Percentiles rank a stretch among this genome's conserved stretches.
Evolutionary conservation across 2,888 invertebrate species (phyloP).

Genomic region (Piscicola geometra): DNA sequence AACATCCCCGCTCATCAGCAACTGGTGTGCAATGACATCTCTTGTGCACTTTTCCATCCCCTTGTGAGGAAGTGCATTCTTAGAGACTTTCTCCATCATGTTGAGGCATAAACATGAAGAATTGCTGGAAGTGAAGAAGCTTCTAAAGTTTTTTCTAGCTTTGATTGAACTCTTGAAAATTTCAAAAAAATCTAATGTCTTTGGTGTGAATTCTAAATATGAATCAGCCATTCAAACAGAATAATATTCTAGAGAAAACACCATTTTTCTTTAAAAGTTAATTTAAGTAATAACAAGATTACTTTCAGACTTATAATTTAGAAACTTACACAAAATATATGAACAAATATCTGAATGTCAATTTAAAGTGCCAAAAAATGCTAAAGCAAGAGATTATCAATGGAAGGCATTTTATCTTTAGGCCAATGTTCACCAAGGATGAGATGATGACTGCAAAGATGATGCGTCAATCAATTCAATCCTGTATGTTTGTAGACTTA

Average conservation of each 20-base stretch:
- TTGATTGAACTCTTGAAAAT: not conserved
- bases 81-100: not conserved
- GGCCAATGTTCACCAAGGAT: too few relatives aligned
- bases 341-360: too few relatives aligned
- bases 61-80: not conserved
- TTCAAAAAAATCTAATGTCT: not conserved
- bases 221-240: not conserved
- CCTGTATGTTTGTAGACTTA: too few relatives aligned
- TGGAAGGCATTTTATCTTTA: too few relatives aligned
- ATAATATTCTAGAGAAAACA: too few relatives aligned
- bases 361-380: too few relatives aligned
- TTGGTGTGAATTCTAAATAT: not conserved
- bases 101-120: not conserved
- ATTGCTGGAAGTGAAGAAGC: not conserved
- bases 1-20: not conserved
- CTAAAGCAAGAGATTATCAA: too few relatives aligned
- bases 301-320: too few relatives aligned
- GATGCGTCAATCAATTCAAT: too few relatives aligned
- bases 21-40: not conserved
- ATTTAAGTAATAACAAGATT: not conserved
- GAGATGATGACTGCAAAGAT: too few relatives aligned
- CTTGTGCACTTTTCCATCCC: not conserved
- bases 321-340: too few relatives aligned
- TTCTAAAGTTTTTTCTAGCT: not conserved
- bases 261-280: not conserved